Evolutionary conservation across 2,888 invertebrate genomes (phyloP), one percentile per base, ranked within the genome.

Genomic region (Salpingus planirostris): DNA sequence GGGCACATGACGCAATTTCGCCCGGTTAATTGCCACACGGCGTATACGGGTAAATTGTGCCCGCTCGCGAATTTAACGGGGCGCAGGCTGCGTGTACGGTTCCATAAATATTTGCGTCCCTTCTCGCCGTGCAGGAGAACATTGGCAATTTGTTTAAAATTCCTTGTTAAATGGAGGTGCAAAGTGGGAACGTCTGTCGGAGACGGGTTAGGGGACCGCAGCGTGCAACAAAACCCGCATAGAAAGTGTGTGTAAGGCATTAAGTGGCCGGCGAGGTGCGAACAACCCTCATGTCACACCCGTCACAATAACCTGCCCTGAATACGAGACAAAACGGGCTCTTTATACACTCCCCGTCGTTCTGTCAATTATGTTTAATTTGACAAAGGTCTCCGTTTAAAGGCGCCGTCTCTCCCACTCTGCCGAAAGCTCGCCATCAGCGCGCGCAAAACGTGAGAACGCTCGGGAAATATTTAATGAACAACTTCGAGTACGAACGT

Each of bases 181-280:
- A 24, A 24, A n/a, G 24, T 18, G 18, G 18, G 18, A 18, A 3
- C 23, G 33, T 14, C 29, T 34, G 24, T 25, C 13, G 27, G 13
- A 24, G 31, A 25, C 24, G 23, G 28, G 36, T 30, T 31, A 29
- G 34, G 36, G 31, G 36, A 29, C 32, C 35, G 29, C 32, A 23
- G 21, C 10, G 22, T 33, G 27, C 29, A 32, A 38, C 40, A 41
- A 47, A 44, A 36, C 38, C 46, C 37, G 39, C 36, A 38, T 33
- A 31, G 40, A 33, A 26, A 34, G 33, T 36, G 36, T 44, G 41
- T 40, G 31, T 25, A 36, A 38, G 44, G 42, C 44, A 36, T 43
- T 46, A 46, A 49, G 51, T 50, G 49, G 47, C 44, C 43, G 42
- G 38, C 35, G 46, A 52, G 49, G 50, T 52, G 50, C 38, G 46